Evolutionary conservation across 2,888 invertebrate genomes (phyloP), one percentile per base, ranked within the genome.

Genomic region (Allolobophora icterica): DNA sequence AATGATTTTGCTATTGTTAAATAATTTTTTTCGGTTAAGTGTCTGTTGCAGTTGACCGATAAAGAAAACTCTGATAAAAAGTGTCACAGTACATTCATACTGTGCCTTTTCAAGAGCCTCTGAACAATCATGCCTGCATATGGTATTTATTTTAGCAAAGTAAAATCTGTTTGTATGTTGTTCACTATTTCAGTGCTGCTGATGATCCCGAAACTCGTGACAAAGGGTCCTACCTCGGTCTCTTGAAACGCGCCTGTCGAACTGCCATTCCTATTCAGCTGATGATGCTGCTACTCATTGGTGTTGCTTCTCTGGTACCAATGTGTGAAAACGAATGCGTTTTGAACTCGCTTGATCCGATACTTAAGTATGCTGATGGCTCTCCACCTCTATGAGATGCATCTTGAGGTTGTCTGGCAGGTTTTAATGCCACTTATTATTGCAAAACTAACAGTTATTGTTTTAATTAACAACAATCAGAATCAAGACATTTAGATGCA

Each of bases 221-320:
- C 58, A 24, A 30, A 21, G 45, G 90, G 33, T 90, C 90, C 8
- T 35, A 83, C 90, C 87, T 95, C 96, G 11, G 94, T 97, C 45
- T 89, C 38, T 84, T 92, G 34, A 40, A 89, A 94, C 97, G 99
- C 94, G 98, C 98, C 93, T 97, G 98, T 93, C 97, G 98, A 95
- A 97, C 98, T 91, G 98, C 98, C 38, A 96, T 99, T 93, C 99
- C 99, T 91, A 97, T 99, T 95, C 98, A 99, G 96, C 98, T 98
- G 92, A 96, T 99, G 94, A 97, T 99, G 96, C 96, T 99, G 94
- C 96, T 99, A 92, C 96, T 99, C 94, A 96, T 99, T 94, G 98
- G 99, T 92, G 97, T 98, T 92, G 98, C 99, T 90, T 97, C 98
- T 91, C 96, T 99, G 94, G 97, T 99, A 91, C 98, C 98, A 13